Percentiles rank a stretch among this genome's conserved stretches.
Evolutionary conservation across 1,140 invertebrate genomes (phyloP).

Genomic region (Cydia strobilella): DNA sequence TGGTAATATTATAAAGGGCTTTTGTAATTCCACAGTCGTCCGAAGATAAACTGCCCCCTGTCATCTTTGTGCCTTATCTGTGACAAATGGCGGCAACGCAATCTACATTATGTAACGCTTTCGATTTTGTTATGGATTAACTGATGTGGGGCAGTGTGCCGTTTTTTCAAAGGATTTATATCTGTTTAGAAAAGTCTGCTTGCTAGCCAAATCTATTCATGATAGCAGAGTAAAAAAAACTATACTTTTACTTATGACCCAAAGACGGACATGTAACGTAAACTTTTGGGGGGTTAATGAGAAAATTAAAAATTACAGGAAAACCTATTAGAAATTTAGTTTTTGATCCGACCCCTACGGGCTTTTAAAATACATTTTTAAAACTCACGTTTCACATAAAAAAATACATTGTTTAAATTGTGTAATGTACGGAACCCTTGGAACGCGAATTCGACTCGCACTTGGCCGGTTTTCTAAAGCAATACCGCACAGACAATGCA

Average conservation of each 20-base stretch:
- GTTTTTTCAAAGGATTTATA: background rate
- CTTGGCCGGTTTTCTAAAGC: background rate
- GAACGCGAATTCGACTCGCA: too few relatives aligned
- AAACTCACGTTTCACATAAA: too few relatives aligned
- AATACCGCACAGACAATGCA: background rate
- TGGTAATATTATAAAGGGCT: constrained; percentile 13
- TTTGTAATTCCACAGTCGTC: constrained; percentile 17
- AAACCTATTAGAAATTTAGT: too few relatives aligned
- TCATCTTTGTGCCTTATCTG: constrained; percentile 28
- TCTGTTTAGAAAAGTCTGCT: background rate
- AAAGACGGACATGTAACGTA: too few relatives aligned
- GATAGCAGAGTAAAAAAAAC: too few relatives aligned
- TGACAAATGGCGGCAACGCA: constrained; percentile 27
- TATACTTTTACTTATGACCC: too few relatives aligned
- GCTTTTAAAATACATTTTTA: too few relatives aligned
- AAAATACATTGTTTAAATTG: too few relatives aligned
- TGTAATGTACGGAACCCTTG: too few relatives aligned
- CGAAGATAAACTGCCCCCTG: constrained; percentile 27
- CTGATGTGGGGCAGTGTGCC: background rate
- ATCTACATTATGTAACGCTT: constrained; percentile 16
- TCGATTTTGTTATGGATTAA: constrained; percentile 11
- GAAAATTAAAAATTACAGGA: too few relatives aligned
- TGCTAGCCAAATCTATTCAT: background rate
- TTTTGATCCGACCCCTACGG: too few relatives aligned
- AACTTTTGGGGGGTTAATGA: too few relatives aligned